Conservation (phyloP, 1,140 invertebrate species). For the Nilaparvata lugens region DNA sequence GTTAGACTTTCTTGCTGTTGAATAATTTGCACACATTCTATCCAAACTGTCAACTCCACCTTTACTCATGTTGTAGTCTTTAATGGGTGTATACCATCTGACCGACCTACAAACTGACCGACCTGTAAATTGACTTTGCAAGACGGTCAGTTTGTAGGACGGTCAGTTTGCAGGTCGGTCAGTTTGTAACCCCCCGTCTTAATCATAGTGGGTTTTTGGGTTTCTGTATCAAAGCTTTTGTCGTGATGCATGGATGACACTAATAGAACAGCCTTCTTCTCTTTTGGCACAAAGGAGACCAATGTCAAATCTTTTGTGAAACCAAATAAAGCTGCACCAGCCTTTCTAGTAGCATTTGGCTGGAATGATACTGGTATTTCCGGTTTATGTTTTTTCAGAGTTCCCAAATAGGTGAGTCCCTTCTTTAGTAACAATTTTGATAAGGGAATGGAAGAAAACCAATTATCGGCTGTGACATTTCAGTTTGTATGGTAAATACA, state of each 20-base stretch:
- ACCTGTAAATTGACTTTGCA: no score
- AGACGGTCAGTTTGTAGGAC: no score
- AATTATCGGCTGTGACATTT: slow-evolving; percentile 34
- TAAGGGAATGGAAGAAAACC: slow-evolving; percentile 34
- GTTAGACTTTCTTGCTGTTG: slow-evolving; percentile 29
- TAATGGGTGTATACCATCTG: no score
- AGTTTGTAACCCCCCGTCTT: no score
- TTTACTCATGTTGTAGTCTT: slow-evolving; percentile 36
- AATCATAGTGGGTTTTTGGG: slow-evolving; percentile 31
- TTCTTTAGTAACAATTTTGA: slow-evolving; percentile 28
- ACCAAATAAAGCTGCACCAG: slow-evolving; percentile 7
- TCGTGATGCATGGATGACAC: slow-evolving; percentile 18
- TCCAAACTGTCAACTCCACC: slow-evolving; percentile 35
- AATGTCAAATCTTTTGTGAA: slow-evolving; percentile 19
- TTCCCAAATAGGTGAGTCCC: slow-evolving; percentile 33
- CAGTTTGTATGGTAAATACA: slow-evolving; percentile 28
- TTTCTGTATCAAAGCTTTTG: slow-evolving; percentile 19
- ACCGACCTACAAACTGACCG: no score
- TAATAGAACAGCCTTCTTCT: slow-evolving; percentile 28
- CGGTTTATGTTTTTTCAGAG: slow-evolving; percentile 37
- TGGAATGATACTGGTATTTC: slow-evolving; percentile 31
- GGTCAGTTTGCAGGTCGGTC: no score
- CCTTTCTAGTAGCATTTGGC: slow-evolving; percentile 2
- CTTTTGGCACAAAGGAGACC: slow-evolving; percentile 27
- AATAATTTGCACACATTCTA: slow-evolving; percentile 31